These are phyloP conservation scores for Pempheris klunzingeri DNA, from an alignment of 2,797 vertebrate genomes.

Conservation along the genomic window DNA sequence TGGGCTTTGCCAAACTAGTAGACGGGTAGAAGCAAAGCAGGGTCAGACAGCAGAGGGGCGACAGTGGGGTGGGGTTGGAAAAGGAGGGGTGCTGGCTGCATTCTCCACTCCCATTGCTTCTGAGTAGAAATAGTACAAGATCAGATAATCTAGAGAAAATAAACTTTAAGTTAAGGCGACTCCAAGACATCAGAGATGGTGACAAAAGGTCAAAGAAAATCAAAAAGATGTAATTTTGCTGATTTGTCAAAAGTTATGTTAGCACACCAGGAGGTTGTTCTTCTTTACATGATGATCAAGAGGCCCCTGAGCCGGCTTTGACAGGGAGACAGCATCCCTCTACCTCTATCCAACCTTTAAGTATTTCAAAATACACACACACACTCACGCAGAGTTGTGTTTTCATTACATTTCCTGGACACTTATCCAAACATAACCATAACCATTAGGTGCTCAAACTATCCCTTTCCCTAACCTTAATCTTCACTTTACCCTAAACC, in stretches of 20 bases:
- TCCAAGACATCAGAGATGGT: conserved; percentile 65
- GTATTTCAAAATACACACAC: conserved; percentile 11
- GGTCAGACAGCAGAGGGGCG: conserved; percentile 45
- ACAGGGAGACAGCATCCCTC: conserved; percentile 17
- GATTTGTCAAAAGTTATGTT: conserved; percentile 47
- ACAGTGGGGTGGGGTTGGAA: conserved; percentile 10
- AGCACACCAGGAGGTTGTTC: conserved; percentile 55
- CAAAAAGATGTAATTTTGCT: conserved; percentile 32
- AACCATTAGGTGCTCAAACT: no score
- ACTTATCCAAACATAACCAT: no score
- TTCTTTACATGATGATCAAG: conserved; percentile 51
- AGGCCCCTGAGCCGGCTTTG: conserved; percentile 10
- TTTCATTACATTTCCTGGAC: no score
- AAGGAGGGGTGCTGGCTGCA: conserved; percentile 31
- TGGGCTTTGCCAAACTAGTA: conserved; percentile 68
- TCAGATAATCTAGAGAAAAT: conserved; percentile 81
- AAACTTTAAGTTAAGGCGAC: conserved; percentile 72
- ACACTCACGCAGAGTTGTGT: conserved; percentile 12
- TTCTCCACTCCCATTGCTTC: conserved; percentile 45
- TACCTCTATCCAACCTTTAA: conserved; percentile 14
- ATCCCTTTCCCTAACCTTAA: no score
- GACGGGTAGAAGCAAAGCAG: conserved; percentile 45
- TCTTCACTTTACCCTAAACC: no score
- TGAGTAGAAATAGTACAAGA: conserved; percentile 63
- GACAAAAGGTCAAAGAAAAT: conserved; percentile 50